A percentile compares a stretch with the other conserved stretches of the same genome.
Evolutionary conservation across 2,888 invertebrate genomes (phyloP).

Genomic region (Carabus problematicus): DNA sequence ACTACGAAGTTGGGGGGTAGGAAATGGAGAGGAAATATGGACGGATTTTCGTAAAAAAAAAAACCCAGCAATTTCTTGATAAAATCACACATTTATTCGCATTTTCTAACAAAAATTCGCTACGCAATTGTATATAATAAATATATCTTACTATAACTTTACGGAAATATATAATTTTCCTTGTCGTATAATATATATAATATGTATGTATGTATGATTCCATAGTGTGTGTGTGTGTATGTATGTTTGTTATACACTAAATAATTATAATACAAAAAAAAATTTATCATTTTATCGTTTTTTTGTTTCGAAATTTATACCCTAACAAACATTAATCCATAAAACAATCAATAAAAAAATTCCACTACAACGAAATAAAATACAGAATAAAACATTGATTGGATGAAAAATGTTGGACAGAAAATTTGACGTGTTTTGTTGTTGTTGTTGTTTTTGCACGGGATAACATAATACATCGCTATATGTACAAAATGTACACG

Average conservation of each 20-base stretch:
- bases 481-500: too few relatives aligned
- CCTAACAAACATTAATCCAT: constrained; percentile 29
- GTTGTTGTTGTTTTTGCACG: too few relatives aligned
- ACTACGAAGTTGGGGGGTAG: too few relatives aligned
- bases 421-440: too few relatives aligned
- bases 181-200: constrained; percentile 38
- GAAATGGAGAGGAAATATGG: background rate
- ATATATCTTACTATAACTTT: constrained; percentile 43
- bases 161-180: constrained; percentile 43
- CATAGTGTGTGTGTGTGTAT: too few relatives aligned
- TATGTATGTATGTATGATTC: too few relatives aligned
- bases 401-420: too few relatives aligned
- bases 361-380: constrained; percentile 28
- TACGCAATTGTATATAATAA: constrained; percentile 43
- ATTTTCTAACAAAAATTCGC: constrained; percentile 43
- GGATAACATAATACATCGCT: too few relatives aligned
- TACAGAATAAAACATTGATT: too few relatives aligned
- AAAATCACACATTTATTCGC: constrained; percentile 44
- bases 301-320: background rate
- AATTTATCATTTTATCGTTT: constrained; percentile 41
- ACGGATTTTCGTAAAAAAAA: background rate
- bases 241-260: too few relatives aligned
- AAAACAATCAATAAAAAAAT: constrained; percentile 29
- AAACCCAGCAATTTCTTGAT: constrained; percentile 27
- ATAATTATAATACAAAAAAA: too few relatives aligned